A percentile compares a stretch with the other conserved stretches of the same genome.
Evolutionary conservation across 2,113 vertebrate species (phyloP).

Genomic region (Notothenia coriiceps): DNA sequence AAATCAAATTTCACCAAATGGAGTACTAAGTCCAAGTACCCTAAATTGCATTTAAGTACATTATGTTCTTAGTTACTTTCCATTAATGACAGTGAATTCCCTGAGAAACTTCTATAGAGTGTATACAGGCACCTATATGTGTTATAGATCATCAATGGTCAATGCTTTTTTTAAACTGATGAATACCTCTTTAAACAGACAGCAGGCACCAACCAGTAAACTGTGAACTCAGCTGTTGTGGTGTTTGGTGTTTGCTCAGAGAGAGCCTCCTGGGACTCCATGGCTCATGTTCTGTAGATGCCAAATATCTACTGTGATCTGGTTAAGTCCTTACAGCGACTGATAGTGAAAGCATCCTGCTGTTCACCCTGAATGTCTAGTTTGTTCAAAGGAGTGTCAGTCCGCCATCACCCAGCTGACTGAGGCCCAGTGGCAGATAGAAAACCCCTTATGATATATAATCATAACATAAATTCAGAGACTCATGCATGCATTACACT

Average conservation of each 20-base stretch:
- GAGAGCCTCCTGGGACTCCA: not conserved
- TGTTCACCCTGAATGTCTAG: not conserved
- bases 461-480: not conserved
- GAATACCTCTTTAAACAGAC: not conserved
- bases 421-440: not conserved
- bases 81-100: not conserved
- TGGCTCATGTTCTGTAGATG: not conserved
- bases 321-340: conserved; percentile 2
- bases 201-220: not conserved
- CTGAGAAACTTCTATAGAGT: not conserved
- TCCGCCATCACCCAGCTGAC: not conserved
- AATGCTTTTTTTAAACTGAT: conserved; percentile 11
- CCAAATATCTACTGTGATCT: not conserved
- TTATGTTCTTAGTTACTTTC: not conserved
- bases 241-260: conserved; percentile 1
- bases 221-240: conserved; percentile 32
- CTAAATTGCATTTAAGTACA: not conserved
- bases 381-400: not conserved
- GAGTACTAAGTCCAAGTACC: not conserved
- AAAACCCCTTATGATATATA: not conserved
- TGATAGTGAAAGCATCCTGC: not conserved
- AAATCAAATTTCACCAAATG: not conserved
- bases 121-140: not conserved
- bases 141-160: not conserved
- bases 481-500: not conserved